Base-by-base conservation (phyloP, 2,888 invertebrate species). In the Orthosia cruda region DNA sequence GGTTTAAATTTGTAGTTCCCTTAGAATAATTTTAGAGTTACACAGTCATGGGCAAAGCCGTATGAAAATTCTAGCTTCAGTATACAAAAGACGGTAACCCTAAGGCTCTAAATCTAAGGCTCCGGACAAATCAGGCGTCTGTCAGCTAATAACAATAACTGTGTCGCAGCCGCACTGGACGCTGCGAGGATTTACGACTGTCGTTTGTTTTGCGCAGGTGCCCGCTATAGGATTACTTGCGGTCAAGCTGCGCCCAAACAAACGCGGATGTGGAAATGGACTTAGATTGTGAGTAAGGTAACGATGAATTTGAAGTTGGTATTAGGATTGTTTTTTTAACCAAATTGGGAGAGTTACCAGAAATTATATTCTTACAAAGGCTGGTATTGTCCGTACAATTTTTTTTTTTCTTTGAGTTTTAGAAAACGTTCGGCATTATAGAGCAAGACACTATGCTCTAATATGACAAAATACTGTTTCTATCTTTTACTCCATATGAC, bases 121-220 rank as follows among this genome's bases (percentile, higher is more conserved):
- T 64, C 74, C 69, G 78, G 81, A 76, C 88, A 88, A 90, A 89
- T 90, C 89, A 89, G 82, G 85, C 87, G 81, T 80, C 88, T 89
- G 90, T 90, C 91, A 89, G 81, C 88, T 87, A 88, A 91, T 91
- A 91, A 92, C 89, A 91, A 89, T 90, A 91, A 89, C 89, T 74
- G 82, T 85, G 90, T 89, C 90, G 80, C 89, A 88, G 84, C 83
- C 77, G 88, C 77, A 63, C 54, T 69, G 87, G 86, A 84, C 88
- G 85, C 86, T 84, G 80, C 58, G 74, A 87, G 90, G 91, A 92
- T 92, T 92, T 92, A 92, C 88, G 90, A 86, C 80, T 84, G 87
- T 88, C 91, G 92, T 91, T 90, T 89, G 84, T 91, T 89, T 88
- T 74, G 89, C 90, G 88, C 92, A 92, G 92, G 91, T 92, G 92